Evolutionary conservation across 2,888 invertebrate species (phyloP), one percentile per base, ranked within the genome.

Genomic region (Drosophila emarginata): DNA sequence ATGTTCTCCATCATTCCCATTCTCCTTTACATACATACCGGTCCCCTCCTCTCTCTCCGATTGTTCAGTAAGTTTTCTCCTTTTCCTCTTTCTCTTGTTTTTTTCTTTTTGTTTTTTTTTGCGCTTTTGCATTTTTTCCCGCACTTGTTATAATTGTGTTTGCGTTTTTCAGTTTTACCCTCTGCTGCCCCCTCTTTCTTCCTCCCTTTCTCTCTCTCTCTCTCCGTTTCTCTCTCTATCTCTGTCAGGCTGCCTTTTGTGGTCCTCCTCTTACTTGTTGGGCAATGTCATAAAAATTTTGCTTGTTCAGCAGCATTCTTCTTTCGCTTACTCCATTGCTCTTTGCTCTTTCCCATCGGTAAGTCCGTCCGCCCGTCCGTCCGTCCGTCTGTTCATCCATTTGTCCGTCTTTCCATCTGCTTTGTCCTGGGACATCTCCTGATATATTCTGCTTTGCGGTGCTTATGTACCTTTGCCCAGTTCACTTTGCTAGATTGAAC

Each of bases 91-190:
- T 32, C 32, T 54, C 28, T 54, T 36, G 32, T 36, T 21, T 14
- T 36, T 53, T 14, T 14, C 50, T 53, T 14, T 52, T 64, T 45
- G 36, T 64, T 40, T 51, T 53, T 72, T 72, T 64, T 26, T 58
- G 40, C 54, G 6, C 61, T 45, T 40, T 59, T 63, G 58, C 14
- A 64, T 66, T 66, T 62, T 66, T 82, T 61, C 69, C 82, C 79
- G 78, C 85, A 85, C 82, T 82, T 85, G 82, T 82, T 82, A 82
- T 82, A 82, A 82, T 82, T 82, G 82, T 82, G 82, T 82, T 82
- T 82, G 82, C 82, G 77, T 78, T 82, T 82, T 82, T 82, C 80
- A 85, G 80, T 78, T 56, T 57, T 23, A 57, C 15, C 36, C 37
- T 64, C 23, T 39, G 23, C 53, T 32, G 7, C 40, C 26, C 28